Conservation (phyloP, 1,140 invertebrate genomes). For the Brachionus calyciflorus region DNA sequence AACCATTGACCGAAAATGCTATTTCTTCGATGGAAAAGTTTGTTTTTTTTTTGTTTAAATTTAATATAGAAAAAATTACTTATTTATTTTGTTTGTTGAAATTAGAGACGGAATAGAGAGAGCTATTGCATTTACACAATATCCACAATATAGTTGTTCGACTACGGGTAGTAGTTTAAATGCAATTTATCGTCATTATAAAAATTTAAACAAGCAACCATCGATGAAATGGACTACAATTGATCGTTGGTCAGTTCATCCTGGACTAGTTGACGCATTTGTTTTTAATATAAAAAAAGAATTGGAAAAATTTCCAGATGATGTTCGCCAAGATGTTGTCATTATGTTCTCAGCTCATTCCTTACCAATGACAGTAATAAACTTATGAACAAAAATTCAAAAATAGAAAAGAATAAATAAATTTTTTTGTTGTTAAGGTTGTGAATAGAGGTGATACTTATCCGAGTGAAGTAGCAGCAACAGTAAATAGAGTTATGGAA, state of each 20-base stretch:
- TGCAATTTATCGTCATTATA: slow-evolving; percentile 78
- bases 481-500: slow-evolving; percentile 83
- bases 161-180: slow-evolving; percentile 94
- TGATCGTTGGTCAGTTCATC: slow-evolving; percentile 86
- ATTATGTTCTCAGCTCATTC: slow-evolving; percentile 95
- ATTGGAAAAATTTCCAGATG: slow-evolving; percentile 71
- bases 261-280: slow-evolving; percentile 73
- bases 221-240: slow-evolving; percentile 82
- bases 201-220: slow-evolving; percentile 63
- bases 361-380: slow-evolving; percentile 82
- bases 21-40: slow-evolving; percentile 77
- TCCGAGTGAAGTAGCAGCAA: slow-evolving; percentile 85
- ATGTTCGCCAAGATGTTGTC: slow-evolving; percentile 74
- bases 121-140: slow-evolving; percentile 87
- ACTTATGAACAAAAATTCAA: too few relatives aligned
- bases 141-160: slow-evolving; percentile 94
- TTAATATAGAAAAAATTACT: too few relatives aligned
- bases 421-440: too few relatives aligned
- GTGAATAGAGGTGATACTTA: slow-evolving; percentile 90
- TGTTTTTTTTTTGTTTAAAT: slow-evolving; percentile 50
- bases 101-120: slow-evolving; percentile 74
- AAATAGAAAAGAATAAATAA: too few relatives aligned
- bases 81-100: too few relatives aligned
- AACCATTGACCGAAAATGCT: slow-evolving; percentile 80
- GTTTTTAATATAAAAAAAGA: slow-evolving; percentile 78